These are phyloP conservation scores for Nylanderia fulva DNA, from an alignment of 1,140 invertebrate genomes.

Conservation along the genomic window DNA sequence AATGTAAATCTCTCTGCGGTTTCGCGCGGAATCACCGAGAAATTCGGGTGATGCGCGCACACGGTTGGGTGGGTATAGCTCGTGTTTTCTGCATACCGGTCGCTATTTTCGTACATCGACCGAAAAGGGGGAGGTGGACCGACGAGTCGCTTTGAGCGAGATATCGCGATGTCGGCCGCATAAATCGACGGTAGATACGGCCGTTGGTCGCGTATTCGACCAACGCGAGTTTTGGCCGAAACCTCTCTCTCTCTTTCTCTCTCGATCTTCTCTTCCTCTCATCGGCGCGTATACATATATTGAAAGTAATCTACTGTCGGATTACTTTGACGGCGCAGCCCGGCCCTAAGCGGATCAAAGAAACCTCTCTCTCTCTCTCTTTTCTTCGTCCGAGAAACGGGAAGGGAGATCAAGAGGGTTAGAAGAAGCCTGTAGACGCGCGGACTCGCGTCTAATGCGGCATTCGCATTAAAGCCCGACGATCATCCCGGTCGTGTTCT, in stretches of 20 bases:
- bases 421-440: constrained; percentile 38
- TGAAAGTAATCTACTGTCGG: constrained; percentile 76
- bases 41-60: constrained; percentile 44
- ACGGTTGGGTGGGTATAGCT: neutral
- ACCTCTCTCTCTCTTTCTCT: neutral
- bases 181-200: constrained; percentile 72
- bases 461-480: constrained; percentile 67
- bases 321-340: constrained; percentile 74
- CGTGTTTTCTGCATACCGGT: constrained; percentile 65
- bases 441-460: constrained; percentile 71
- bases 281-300: constrained; percentile 64
- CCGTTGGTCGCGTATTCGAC: constrained; percentile 44
- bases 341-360: constrained; percentile 76
- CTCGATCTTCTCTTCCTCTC: neutral
- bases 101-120: constrained; percentile 72
- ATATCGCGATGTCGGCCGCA: constrained; percentile 70
- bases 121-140: constrained; percentile 6
- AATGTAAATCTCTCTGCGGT: constrained; percentile 38
- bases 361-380: constrained; percentile 29
- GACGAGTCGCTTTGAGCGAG: constrained; percentile 71
- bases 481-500: constrained; percentile 64
- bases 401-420: neutral
- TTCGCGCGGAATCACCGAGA: constrained; percentile 32
- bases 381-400: neutral
- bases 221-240: constrained; percentile 13